Base-by-base conservation (phyloP, 2,888 invertebrate species). In the Polydrusus tereticollis region DNA sequence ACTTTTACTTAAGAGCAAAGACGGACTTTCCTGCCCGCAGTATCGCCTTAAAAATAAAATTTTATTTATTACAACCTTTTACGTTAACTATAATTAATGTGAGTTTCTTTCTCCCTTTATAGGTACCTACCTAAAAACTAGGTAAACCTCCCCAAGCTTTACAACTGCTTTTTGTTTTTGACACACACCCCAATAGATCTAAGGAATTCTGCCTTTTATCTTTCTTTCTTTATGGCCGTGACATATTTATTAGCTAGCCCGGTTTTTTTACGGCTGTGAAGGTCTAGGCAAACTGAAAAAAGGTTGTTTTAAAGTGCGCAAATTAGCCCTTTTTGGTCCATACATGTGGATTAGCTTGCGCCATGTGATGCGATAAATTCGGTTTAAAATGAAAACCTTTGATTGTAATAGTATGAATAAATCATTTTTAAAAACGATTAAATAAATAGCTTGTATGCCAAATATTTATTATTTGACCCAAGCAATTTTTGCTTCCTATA, bases 131-230 rank as follows among this genome's bases (percentile, higher is more conserved):
- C n/a, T n/a, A n/a, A 29, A 55, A 55, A 29, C 16, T 55, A 55
- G 52, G 52, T 55, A 52, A 26, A 47, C 10, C 52, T 16, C 29
- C 52, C 52, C 29, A 55, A 29, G 7, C 52, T 55, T 57, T 26
- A 66, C 23, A 43, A 29, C 16, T 20, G 38, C 23, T 43, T 52
- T 57, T 57, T 66, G 45, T 66, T 55, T 55, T 29, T 29, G 52
- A 66, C 65, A 66, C 47, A 55, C 65, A 66, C 65, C 65, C 57
- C 45, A 66, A 66, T 66, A 55, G 18, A 55, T 55, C 29, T 18
- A 29, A 29, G 52, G 10, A 55, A 16, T 55, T 55, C 16, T 14
- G 52, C 52, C 29, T 55, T 55, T 55, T 55, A 66, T 66, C 55
- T 66, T 57, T 66, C 20, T 43, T 38, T 20, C 14, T 8, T 29